These are phyloP conservation scores for Mythimna ferrago DNA, from an alignment of 2,888 invertebrate species.

Conservation along the genomic window DNA sequence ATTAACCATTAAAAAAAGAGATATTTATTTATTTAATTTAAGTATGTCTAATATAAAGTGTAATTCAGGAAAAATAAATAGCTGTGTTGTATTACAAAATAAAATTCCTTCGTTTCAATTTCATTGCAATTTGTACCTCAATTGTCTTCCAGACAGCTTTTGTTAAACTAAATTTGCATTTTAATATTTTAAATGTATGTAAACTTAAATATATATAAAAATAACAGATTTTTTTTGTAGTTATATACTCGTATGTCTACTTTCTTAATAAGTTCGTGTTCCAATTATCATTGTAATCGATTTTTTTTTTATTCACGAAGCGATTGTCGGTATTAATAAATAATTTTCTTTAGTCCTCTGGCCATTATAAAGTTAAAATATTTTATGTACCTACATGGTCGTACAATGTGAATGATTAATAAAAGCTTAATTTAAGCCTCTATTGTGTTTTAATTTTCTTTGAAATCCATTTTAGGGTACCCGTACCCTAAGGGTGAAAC, in stretches of 20 bases:
- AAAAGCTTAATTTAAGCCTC: slow-evolving; percentile 75
- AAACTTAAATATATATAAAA: not conserved
- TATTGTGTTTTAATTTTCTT: slow-evolving; percentile 33
- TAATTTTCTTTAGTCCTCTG: slow-evolving; percentile 69
- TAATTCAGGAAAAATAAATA: not conserved
- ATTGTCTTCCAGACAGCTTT: not conserved
- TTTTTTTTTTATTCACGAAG: slow-evolving; percentile 53
- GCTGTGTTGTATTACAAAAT: not conserved
- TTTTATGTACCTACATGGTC: slow-evolving; percentile 70
- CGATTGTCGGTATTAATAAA: slow-evolving; percentile 67
- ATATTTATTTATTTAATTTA: no score
- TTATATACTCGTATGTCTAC: no score
- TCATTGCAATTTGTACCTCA: not conserved
- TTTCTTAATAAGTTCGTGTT: not conserved
- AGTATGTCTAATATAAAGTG: not conserved
- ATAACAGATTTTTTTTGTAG: not conserved
- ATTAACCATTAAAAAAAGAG: no score
- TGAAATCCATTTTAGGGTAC: not conserved
- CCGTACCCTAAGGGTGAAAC: no score
- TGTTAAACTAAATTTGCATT: not conserved
- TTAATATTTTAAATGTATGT: not conserved
- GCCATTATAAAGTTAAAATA: slow-evolving; percentile 70
- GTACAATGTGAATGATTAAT: slow-evolving; percentile 76
- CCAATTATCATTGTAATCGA: slow-evolving; percentile 3
- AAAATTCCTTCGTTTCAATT: no score